phyloP scores from a whole-genome alignment of 2,888 invertebrate species.

The Carpatolechia fugitivella region DNA sequence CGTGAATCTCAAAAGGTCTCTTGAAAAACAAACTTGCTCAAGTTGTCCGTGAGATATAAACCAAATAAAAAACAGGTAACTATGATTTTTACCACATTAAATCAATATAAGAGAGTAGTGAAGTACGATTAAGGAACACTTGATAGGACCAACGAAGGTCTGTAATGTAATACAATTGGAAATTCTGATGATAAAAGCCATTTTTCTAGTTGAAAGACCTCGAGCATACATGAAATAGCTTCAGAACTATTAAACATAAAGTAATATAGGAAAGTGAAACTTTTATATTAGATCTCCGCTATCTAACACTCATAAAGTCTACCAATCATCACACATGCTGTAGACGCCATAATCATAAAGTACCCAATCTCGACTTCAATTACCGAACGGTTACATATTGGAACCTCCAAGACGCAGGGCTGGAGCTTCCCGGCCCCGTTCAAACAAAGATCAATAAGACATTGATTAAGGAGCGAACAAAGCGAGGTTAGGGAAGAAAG shows the following conservation, averaged over 20 bases:
- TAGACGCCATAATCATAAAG: slow-evolving; percentile 39
- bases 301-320: slow-evolving; percentile 3
- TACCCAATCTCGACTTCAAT: slow-evolving; percentile 45
- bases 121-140: background rate
- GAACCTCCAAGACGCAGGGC: slow-evolving; percentile 30
- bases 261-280: slow-evolving; percentile 5
- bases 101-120: background rate
- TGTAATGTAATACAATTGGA: no score
- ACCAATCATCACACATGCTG: slow-evolving; percentile 12
- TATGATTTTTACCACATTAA: no score
- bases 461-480: background rate
- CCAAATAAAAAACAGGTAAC: no score
- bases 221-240: background rate
- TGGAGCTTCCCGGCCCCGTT: background rate
- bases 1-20: no score
- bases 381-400: slow-evolving; percentile 38
- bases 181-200: no score
- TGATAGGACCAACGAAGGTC: no score
- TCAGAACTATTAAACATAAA: slow-evolving; percentile 1
- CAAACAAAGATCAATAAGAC: slow-evolving; percentile 1
- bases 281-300: background rate
- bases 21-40: no score
- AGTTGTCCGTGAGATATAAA: no score
- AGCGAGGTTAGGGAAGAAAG: background rate
- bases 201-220: no score